Evolutionary conservation across 2,797 vertebrate species (phyloP), one percentile per base, ranked within the genome.

Genomic region (Acrossocheilus wenchowensis): DNA sequence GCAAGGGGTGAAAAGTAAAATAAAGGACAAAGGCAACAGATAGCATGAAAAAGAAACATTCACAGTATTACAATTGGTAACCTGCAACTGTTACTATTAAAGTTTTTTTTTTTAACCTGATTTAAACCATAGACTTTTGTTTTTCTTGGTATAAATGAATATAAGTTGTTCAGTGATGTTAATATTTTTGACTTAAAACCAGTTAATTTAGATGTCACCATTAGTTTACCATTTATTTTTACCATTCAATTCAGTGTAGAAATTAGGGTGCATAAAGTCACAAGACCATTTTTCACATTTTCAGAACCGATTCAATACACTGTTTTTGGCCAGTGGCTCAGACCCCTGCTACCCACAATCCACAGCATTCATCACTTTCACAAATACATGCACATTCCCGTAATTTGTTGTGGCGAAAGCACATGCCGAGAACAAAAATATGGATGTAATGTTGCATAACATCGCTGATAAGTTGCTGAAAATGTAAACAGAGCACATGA

Each of bases 401-500:
- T 62, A 48, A n/a, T 48, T 6, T 36, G 60, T 36, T 50, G 43
- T 36, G 26, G 43, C 3, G 2, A 62, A 82, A 45, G 81, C 54
- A 36, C 1, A 6, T 48, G 71, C 6, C 7, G 6, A n/a, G 30
- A 83, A 54, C 62, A 15, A 26, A 41, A 45, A 50, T 36, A 75
- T 66, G n/a, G 34, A 52, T 54, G 80, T 26, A 52, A 71, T 54
- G 45, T 71, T 39, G 7, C 30, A 36, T 19, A 69, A 52, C 79
- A n/a, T 71, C 3, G 3, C 62, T 68, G 78, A 80, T 80, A 64
- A 68, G 45, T 52, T 77, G 26, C 72, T 50, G 36, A 52, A 68
- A 26, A 30, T 30, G 6, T 34, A 78, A 43, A 77, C 43, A 85
- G n/a, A 10, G 9, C 60, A 6, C 17, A 43, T 66, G 30, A 11